Percentiles rank a stretch among this genome's conserved stretches.
Conservation (phyloP, 2,888 invertebrate genomes). For the Andrena flavipes region DNA sequence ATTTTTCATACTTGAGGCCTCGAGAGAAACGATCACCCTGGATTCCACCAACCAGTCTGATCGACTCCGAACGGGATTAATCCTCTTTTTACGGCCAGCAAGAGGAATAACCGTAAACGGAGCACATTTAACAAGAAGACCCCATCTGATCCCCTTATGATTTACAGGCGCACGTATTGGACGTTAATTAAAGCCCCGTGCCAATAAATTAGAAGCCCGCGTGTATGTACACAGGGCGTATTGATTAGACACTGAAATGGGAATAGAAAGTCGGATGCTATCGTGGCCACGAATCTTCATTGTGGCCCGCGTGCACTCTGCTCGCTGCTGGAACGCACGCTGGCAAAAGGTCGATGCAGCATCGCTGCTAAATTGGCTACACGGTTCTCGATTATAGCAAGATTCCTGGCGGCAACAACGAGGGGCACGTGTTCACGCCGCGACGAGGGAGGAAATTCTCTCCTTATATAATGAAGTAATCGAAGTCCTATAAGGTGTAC, state of each 20-base stretch:
- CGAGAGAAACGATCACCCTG: not conserved
- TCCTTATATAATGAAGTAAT: slow-evolving; percentile 4
- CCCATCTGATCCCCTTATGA: slow-evolving; percentile 5
- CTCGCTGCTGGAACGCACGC: not conserved
- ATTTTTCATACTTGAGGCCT: not conserved
- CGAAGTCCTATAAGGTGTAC: not conserved
- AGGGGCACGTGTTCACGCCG: slow-evolving; percentile 33
- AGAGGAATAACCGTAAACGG: slow-evolving; percentile 8
- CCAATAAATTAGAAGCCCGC: slow-evolving; percentile 45
- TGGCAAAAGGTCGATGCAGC: slow-evolving; percentile 15
- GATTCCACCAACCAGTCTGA: not conserved
- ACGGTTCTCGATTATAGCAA: slow-evolving; percentile 30
- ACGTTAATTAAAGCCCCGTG: slow-evolving; percentile 47
- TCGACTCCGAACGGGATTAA: slow-evolving; percentile 2
- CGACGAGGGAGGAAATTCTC: not conserved
- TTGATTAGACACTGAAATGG: slow-evolving; percentile 43
- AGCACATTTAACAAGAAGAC: slow-evolving; percentile 1
- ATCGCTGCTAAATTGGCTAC: slow-evolving; percentile 44
- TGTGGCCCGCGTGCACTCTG: slow-evolving; percentile 7
- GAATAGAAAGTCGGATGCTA: slow-evolving; percentile 52
- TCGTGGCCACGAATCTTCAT: slow-evolving; percentile 46
- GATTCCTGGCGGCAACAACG: slow-evolving; percentile 5
- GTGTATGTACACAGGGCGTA: slow-evolving; percentile 1
- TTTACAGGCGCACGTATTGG: slow-evolving; percentile 16
- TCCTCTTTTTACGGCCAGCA: not conserved